Base-by-base conservation (phyloP, 1,140 invertebrate species). In the Eulimnadia texana region DNA sequence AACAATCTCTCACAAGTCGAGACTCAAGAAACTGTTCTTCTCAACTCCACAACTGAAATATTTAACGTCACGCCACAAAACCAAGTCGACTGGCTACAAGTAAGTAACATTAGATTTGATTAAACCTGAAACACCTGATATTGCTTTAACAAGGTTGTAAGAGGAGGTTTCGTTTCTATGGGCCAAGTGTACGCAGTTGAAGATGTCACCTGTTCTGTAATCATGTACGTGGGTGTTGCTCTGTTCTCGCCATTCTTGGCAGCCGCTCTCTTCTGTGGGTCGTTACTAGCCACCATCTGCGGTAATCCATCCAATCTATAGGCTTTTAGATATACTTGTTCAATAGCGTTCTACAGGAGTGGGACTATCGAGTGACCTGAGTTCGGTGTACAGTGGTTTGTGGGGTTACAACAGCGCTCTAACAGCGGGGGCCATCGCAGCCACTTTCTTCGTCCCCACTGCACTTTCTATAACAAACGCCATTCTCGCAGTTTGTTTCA, bases 121-220 rank as follows among this genome's bases (percentile, higher is more conserved):
- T n/a, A n/a, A n/a, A n/a, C n/a, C n/a, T n/a, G n/a, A n/a, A n/a
- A n/a, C n/a, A n/a, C n/a, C n/a, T n/a, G n/a, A n/a, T n/a, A n/a
- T n/a, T n/a, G n/a, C n/a, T n/a, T n/a, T n/a, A n/a, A n/a, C n/a
- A n/a, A 57, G 55, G 55, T 57, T 28, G 27, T 33, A 27, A 23
- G 55, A 3, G 55, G 55, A 22, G 33, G 55, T 20, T 57, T 57
- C 22, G 24, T 57, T 1, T 57, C 55, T 28, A 57, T 57, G 55
- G 55, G 55, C 10, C 55, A 57, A 42, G 55, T 57, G n/a, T 57
- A 57, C 55, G 55, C 55, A 9, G 55, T 13, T 11, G 55, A 57
- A 57, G 33, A 33, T 19, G 20, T 57, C 2, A 2, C 13, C 25
- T 57, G 55, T 33, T 57, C 55, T 11, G 33, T 57, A 10, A 33